These are phyloP conservation scores for Trichoplusia ni DNA, from an alignment of 1,140 invertebrate species.

Conservation along the genomic window DNA sequence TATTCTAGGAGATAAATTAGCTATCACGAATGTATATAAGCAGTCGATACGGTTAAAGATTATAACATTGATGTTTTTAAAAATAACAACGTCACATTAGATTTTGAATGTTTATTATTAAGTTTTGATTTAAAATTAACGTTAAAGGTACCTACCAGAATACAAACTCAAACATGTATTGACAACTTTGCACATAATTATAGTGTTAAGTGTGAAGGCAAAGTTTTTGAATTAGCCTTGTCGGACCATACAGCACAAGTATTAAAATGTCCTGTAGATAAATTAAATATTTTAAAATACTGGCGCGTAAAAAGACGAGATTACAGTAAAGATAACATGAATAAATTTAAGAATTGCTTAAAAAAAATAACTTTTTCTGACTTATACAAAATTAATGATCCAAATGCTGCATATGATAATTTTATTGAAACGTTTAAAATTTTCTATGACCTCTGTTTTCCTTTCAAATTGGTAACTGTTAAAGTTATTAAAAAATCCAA, in stretches of 20 bases:
- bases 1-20: no score
- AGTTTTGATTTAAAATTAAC: background rate
- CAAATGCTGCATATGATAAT: background rate
- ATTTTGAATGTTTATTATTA: background rate
- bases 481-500: background rate
- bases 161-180: background rate
- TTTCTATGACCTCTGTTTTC: background rate
- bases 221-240: background rate
- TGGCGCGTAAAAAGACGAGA: background rate
- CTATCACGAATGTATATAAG: background rate
- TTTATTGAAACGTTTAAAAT: background rate
- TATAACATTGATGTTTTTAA: background rate
- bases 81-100: background rate
- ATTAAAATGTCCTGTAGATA: background rate
- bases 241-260: background rate
- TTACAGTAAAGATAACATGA: background rate
- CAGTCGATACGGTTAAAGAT: background rate
- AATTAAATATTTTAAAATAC: background rate
- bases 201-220: background rate
- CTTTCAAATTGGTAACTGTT: background rate
- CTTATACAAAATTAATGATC: background rate
- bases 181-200: background rate
- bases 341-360: background rate
- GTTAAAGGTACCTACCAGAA: background rate
- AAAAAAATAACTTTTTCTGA: background rate